Evolutionary conservation across 2,888 invertebrate genomes (phyloP).

Genomic region (Dexiosoma caninum): DNA sequence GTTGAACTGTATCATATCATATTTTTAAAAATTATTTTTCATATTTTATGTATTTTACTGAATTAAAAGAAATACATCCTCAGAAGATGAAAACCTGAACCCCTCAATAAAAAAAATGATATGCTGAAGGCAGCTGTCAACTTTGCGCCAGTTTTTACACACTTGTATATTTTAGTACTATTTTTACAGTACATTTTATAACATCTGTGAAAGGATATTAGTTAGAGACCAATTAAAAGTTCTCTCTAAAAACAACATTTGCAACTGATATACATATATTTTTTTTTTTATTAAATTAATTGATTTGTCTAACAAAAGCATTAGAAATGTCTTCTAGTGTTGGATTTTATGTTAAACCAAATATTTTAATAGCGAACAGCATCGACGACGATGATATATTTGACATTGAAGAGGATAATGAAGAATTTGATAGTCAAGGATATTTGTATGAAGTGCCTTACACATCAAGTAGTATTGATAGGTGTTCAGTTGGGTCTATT

Average conservation of each 20-base stretch:
- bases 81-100: conserved; percentile 8
- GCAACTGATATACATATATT: conserved; percentile 6
- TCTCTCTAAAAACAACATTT: conserved; percentile 28
- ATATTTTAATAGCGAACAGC: conserved; percentile 17
- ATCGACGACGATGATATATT: conserved; percentile 64
- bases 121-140: conserved; percentile 22
- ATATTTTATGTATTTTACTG: background rate
- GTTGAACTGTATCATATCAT: background rate
- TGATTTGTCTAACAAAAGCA: conserved; percentile 26
- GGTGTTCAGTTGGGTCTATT: conserved; percentile 77
- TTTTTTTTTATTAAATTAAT: conserved; percentile 19
- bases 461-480: conserved; percentile 74
- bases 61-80: background rate
- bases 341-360: conserved; percentile 42
- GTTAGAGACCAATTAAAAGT: background rate
- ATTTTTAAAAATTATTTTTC: background rate
- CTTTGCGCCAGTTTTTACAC: conserved; percentile 30
- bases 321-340: conserved; percentile 39
- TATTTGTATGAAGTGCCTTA: conserved; percentile 74
- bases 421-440: conserved; percentile 70
- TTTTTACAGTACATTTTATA: background rate
- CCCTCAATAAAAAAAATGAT: background rate
- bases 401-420: conserved; percentile 67
- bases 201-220: conserved; percentile 37
- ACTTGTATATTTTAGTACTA: conserved; percentile 1